phyloP scores from a whole-genome alignment of 2,888 invertebrate species.

The Cantharis rustica region DNA sequence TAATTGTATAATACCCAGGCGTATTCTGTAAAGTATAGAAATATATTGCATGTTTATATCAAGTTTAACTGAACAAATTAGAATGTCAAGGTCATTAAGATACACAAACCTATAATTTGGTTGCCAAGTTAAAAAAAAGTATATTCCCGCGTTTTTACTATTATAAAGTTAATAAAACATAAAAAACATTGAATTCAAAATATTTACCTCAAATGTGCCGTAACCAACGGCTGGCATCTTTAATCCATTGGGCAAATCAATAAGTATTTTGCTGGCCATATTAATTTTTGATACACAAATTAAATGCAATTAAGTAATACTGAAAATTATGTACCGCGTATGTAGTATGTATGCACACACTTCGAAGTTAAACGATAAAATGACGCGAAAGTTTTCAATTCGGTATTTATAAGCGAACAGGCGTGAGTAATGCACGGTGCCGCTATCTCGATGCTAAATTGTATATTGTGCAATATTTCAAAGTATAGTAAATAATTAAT shows the following conservation, averaged over 20 bases:
- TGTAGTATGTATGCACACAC: not conserved
- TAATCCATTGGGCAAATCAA: not conserved
- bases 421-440: not conserved
- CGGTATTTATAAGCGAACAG: not conserved
- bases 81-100: not conserved
- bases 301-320: not conserved
- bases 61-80: not conserved
- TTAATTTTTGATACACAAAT: not conserved
- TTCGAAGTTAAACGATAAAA: not conserved
- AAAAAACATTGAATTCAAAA: not conserved
- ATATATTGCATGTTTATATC: not conserved
- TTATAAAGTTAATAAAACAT: not conserved
- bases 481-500: too few relatives aligned
- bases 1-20: too few relatives aligned
- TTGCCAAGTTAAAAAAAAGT: not conserved
- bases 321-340: not conserved
- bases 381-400: not conserved
- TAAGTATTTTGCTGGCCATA: conserved; percentile 42
- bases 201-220: not conserved
- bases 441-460: not conserved
- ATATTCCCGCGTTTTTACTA: not conserved
- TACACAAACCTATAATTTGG: not conserved
- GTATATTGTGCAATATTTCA: too few relatives aligned
- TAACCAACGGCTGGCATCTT: not conserved
- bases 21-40: too few relatives aligned